Percentiles rank a stretch among this genome's conserved stretches.
Conservation (phyloP, 2,113 vertebrate species). For the Epinephelus moara region DNA sequence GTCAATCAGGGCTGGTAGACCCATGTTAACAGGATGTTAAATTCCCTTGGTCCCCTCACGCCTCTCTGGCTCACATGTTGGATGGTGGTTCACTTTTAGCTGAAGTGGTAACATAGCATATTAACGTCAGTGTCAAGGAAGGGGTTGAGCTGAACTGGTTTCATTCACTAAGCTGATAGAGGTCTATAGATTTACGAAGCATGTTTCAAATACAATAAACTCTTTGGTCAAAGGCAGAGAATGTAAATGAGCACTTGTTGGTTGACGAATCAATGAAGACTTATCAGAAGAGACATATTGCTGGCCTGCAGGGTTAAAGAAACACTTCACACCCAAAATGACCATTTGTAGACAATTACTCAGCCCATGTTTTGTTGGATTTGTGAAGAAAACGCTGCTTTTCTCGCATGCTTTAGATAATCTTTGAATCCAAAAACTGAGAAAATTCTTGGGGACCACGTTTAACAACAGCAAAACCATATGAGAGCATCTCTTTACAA, state of each 20-base stretch:
- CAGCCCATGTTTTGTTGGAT: no score
- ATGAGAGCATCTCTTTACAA: no score
- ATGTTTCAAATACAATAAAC: not conserved
- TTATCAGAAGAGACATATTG: conserved; percentile 15
- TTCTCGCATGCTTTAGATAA: no score
- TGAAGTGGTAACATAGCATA: not conserved
- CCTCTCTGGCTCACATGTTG: not conserved
- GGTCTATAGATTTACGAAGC: not conserved
- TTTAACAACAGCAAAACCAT: no score
- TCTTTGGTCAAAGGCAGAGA: not conserved
- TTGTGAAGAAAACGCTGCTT: no score
- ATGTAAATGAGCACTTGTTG: not conserved
- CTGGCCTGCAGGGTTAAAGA: conserved; percentile 25
- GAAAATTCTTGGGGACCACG: no score
- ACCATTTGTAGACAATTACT: no score
- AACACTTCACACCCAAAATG: no score
- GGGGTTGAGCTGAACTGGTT: not conserved
- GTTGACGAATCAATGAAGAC: not conserved
- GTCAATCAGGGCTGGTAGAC: not conserved
- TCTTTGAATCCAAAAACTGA: no score
- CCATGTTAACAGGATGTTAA: conserved; percentile 13
- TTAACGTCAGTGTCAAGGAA: not conserved
- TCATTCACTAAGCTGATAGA: not conserved
- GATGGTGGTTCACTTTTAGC: not conserved
- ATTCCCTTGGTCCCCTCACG: not conserved